Conservation (phyloP, 2,888 invertebrate species). For the Gastracanthus pulcherrimus region DNA sequence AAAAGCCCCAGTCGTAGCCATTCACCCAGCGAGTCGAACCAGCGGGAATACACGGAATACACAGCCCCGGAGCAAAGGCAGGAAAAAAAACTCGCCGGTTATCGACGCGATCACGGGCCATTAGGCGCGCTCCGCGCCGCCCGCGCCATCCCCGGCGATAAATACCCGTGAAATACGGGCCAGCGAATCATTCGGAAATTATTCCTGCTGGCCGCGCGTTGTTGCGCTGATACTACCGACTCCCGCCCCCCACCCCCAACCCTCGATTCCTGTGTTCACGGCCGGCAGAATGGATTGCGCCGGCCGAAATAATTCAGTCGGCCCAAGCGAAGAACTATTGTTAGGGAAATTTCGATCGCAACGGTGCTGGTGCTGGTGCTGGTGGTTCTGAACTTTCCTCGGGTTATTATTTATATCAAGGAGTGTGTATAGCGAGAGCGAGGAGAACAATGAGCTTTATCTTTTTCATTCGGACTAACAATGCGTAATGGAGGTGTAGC, state of each 20-base stretch:
- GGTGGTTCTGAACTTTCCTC: conserved; percentile 10
- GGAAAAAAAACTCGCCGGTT: conserved; percentile 20
- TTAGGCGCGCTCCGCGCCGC: conserved; percentile 62
- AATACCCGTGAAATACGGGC: conserved; percentile 64
- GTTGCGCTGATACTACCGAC: conserved; percentile 15
- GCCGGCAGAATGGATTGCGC: conserved; percentile 42
- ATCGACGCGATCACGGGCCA: conserved; percentile 67
- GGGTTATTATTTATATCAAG: conserved; percentile 52
- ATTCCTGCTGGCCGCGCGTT: conserved; percentile 50
- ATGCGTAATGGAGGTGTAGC: not conserved
- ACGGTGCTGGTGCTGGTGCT: too few species aligned
- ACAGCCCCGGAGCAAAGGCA: not conserved
- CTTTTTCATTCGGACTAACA: conserved; percentile 13
- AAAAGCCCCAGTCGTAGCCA: too few species aligned
- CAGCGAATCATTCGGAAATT: conserved; percentile 61
- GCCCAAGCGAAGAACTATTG: conserved; percentile 43
- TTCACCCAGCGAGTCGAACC: not conserved
- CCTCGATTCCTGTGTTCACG: not conserved
- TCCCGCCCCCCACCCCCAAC: not conserved
- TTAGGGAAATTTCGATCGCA: conserved; percentile 51
- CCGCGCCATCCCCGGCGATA: conserved; percentile 57
- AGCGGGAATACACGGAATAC: conserved; percentile 1
- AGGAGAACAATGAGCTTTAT: conserved; percentile 25
- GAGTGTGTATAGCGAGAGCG: not conserved
- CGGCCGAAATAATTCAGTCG: conserved; percentile 44